Conservation (phyloP, 1,140 invertebrate species). For the Lasioglossum albipes region DNA sequence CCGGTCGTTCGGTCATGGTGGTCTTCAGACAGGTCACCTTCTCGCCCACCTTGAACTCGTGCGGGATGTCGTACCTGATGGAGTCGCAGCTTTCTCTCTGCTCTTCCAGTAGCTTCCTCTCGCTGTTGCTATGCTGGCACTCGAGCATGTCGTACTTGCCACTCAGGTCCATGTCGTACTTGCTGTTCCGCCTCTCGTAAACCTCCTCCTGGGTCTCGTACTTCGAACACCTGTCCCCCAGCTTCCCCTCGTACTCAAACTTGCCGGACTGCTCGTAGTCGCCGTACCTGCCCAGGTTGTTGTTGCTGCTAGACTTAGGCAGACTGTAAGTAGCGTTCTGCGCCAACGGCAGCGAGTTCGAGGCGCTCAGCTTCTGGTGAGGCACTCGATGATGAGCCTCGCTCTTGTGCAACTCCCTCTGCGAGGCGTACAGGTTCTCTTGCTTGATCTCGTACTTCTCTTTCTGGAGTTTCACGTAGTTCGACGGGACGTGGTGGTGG, state of each 20-base stretch:
- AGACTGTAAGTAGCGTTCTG: slow-evolving; percentile 72
- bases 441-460: slow-evolving; percentile 77
- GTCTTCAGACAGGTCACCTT: slow-evolving; percentile 80
- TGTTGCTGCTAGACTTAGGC: slow-evolving; percentile 71
- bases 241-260: slow-evolving; percentile 65
- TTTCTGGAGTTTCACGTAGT: slow-evolving; percentile 76
- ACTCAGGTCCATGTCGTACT: slow-evolving; percentile 66
- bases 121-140: slow-evolving; percentile 42
- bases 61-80: slow-evolving; percentile 70
- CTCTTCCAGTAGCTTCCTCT: slow-evolving; percentile 49
- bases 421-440: slow-evolving; percentile 72
- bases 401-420: slow-evolving; percentile 73
- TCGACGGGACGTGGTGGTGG: slow-evolving; percentile 64
- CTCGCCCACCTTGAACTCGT: slow-evolving; percentile 81
- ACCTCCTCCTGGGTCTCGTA: slow-evolving; percentile 65
- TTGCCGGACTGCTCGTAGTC: slow-evolving; percentile 68
- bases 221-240: slow-evolving; percentile 63
- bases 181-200: slow-evolving; percentile 71
- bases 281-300: slow-evolving; percentile 70
- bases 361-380: slow-evolving; percentile 71
- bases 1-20: slow-evolving; percentile 73
- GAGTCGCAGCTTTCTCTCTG: slow-evolving; percentile 59
- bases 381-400: slow-evolving; percentile 60
- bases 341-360: slow-evolving; percentile 70
- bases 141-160: slow-evolving; percentile 61